These are phyloP conservation scores for Ophion obscuratus DNA, from an alignment of 2,888 invertebrate species.

Conservation along the genomic window DNA sequence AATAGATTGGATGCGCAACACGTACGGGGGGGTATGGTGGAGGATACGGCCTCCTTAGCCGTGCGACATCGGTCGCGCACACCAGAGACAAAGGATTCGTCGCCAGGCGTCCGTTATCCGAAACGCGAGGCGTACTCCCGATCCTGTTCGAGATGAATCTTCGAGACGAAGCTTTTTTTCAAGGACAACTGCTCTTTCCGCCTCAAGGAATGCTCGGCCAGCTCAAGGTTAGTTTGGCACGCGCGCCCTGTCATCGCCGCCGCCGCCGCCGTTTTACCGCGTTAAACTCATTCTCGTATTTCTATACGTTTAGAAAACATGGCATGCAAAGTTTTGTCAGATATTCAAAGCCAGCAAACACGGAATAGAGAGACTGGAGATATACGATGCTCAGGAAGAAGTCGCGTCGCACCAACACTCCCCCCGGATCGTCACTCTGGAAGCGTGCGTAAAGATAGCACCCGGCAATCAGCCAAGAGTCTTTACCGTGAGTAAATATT, in stretches of 20 bases:
- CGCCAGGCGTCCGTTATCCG: constrained; percentile 9
- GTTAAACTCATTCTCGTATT: constrained; percentile 13
- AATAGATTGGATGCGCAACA: constrained; percentile 63
- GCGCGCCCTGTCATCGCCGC: constrained; percentile 15
- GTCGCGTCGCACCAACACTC: constrained; percentile 87
- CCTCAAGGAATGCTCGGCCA: constrained; percentile 90
- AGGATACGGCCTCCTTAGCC: constrained; percentile 66
- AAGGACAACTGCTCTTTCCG: constrained; percentile 92
- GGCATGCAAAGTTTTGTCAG: constrained; percentile 92
- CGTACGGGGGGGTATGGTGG: constrained; percentile 40
- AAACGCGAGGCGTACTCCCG: neutral
- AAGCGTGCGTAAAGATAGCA: constrained; percentile 94
- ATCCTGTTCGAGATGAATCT: constrained; percentile 19
- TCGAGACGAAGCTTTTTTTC: constrained; percentile 89
- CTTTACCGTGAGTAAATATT: constrained; percentile 83
- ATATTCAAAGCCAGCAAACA: constrained; percentile 93
- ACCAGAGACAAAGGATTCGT: constrained; percentile 34
- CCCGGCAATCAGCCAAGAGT: constrained; percentile 85
- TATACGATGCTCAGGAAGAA: constrained; percentile 93
- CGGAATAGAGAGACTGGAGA: constrained; percentile 93
- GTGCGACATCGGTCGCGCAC: constrained; percentile 13
- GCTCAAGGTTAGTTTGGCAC: constrained; percentile 88
- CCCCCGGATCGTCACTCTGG: constrained; percentile 91
- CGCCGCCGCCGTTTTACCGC: neutral
- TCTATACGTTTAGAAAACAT: constrained; percentile 89